These are phyloP conservation scores for Bufo bufo DNA, from an alignment of 2,113 vertebrate genomes.

Conservation along the genomic window DNA sequence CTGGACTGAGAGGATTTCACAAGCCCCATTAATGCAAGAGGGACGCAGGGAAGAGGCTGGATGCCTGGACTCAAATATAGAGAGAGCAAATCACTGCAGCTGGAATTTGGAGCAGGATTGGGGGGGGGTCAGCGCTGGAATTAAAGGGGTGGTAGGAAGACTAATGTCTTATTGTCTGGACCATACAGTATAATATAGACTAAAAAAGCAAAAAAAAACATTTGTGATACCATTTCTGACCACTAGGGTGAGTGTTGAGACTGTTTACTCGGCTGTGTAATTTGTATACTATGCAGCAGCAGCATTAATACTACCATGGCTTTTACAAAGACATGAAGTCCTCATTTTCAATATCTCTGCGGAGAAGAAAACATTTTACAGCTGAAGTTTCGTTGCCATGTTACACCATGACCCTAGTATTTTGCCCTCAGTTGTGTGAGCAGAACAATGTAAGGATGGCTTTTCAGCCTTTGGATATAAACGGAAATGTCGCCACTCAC, in stretches of 20 bases:
- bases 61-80: too few species aligned
- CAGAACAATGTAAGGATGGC: too few species aligned
- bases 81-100: background rate
- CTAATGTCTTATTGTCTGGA: background rate
- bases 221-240: background rate
- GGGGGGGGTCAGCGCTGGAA: background rate
- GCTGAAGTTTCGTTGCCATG: too few species aligned
- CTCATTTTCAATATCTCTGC: too few species aligned
- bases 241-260: background rate
- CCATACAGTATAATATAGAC: background rate
- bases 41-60: too few species aligned
- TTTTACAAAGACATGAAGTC: too few species aligned
- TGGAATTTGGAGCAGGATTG: background rate
- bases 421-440: background rate
- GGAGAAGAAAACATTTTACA: too few species aligned
- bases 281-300: background rate
- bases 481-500: background rate
- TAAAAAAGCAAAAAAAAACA: too few species aligned
- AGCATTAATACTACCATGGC: background rate
- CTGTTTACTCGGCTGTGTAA: background rate
- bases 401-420: background rate
- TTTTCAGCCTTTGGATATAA: background rate
- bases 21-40: background rate
- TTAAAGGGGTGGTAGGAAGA: background rate
- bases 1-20: background rate